Percentiles rank a stretch among this genome's conserved stretches.
phyloP scores from a whole-genome alignment of 2,113 vertebrate species.

The Cyanoramphus novaezelandiae region DNA sequence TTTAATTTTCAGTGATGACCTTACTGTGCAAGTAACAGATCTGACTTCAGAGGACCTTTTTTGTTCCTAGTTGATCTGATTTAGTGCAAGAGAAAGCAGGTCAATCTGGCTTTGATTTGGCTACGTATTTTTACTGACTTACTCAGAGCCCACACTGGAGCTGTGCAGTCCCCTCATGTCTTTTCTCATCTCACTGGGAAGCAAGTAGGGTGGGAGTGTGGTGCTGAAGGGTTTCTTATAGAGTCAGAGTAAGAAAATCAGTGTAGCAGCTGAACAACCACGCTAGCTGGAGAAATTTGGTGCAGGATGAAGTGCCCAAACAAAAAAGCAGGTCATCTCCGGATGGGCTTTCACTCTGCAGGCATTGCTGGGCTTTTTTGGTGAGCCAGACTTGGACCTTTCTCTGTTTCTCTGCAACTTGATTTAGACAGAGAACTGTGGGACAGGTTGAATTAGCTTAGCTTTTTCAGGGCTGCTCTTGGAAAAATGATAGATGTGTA shows the following conservation, averaged over 20 bases:
- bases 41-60: background rate
- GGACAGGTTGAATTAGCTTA: background rate
- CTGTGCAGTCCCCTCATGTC: background rate
- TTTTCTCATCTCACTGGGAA: background rate
- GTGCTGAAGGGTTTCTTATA: background rate
- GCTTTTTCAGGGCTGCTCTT: background rate
- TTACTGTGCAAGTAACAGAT: background rate
- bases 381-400: background rate
- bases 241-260: background rate
- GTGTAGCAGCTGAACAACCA: background rate
- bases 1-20: constrained; percentile 19
- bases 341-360: background rate
- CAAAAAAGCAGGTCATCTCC: accelerated
- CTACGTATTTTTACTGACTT: background rate
- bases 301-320: background rate
- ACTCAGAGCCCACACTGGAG: accelerated
- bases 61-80: background rate
- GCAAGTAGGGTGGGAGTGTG: background rate
- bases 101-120: accelerated
- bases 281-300: background rate
- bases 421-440: background rate
- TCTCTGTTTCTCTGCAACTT: background rate
- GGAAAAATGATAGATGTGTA: background rate
- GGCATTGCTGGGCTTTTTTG: background rate
- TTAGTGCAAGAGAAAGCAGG: background rate